Conservation (phyloP, 2,888 invertebrate genomes). For the Sarcophaga variegata region DNA sequence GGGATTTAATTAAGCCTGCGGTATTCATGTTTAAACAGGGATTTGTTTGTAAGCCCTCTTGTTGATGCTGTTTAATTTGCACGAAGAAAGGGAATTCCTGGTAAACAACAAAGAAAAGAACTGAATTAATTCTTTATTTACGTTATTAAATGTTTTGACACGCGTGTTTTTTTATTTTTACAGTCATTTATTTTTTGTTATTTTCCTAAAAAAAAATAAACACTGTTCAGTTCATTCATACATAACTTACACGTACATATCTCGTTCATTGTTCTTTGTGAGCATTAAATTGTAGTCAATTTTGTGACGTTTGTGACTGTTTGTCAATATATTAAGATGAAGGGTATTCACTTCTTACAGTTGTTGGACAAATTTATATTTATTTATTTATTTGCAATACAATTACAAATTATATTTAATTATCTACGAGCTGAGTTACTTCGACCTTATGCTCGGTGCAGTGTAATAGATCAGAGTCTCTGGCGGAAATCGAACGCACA, state of each 20-base stretch:
- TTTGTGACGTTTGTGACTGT: too few relatives aligned
- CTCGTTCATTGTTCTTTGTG: background rate
- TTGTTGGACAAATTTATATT: too few relatives aligned
- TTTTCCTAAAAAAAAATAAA: too few relatives aligned
- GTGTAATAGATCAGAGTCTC: too few relatives aligned
- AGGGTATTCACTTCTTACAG: background rate
- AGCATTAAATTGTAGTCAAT: background rate
- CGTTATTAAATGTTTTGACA: background rate
- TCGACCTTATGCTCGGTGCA: too few relatives aligned
- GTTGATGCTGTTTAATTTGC: background rate
- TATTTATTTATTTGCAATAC: too few relatives aligned
- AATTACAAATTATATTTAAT: too few relatives aligned
- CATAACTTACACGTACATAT: too few relatives aligned
- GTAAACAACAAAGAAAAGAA: background rate
- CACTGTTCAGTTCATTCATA: too few relatives aligned
- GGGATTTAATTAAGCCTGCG: background rate
- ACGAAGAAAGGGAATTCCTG: conserved; percentile 19
- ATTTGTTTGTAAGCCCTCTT: background rate
- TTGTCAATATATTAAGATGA: background rate
- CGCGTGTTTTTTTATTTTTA: background rate
- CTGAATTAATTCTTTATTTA: background rate
- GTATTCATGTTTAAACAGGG: background rate
- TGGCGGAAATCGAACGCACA: too few relatives aligned
- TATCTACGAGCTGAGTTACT: too few relatives aligned
- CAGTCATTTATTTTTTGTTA: too few relatives aligned